Evolutionary conservation across 2,113 vertebrate species (phyloP).

Genomic region (Petrocephalus microphthalmus): DNA sequence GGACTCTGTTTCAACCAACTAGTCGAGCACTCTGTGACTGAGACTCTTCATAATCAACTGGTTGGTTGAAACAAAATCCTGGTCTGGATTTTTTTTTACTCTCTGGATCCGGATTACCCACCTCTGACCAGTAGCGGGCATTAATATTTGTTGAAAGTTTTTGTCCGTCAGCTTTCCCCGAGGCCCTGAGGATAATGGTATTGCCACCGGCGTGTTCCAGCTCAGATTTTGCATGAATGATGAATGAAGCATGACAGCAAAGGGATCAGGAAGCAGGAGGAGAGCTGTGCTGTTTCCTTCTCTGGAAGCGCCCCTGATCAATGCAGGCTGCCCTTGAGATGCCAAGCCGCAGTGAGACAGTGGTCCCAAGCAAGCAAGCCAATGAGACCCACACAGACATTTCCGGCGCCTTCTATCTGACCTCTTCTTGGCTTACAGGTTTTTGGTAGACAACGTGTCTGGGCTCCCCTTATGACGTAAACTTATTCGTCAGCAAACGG

Average conservation of each 20-base stretch:
- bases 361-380: background rate
- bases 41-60: too few relatives aligned
- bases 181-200: background rate
- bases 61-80: too few relatives aligned
- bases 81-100: too few relatives aligned
- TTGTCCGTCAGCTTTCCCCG: background rate
- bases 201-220: background rate
- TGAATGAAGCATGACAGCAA: background rate
- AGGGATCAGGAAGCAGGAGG: background rate
- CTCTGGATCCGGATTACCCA: too few relatives aligned
- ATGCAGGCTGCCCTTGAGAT: background rate
- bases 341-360: background rate
- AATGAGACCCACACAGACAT: background rate
- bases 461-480: background rate
- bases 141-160: background rate
- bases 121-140: background rate
- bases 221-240: background rate
- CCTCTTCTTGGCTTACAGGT: background rate
- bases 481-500: background rate
- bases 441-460: background rate
- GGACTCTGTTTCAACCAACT: too few relatives aligned
- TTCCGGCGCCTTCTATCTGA: background rate
- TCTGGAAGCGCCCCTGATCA: background rate
- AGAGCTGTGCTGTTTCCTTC: background rate
- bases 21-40: too few relatives aligned